Evolutionary conservation across 2,797 vertebrate genomes (phyloP).

Genomic region (Loris lydekkerianus): DNA sequence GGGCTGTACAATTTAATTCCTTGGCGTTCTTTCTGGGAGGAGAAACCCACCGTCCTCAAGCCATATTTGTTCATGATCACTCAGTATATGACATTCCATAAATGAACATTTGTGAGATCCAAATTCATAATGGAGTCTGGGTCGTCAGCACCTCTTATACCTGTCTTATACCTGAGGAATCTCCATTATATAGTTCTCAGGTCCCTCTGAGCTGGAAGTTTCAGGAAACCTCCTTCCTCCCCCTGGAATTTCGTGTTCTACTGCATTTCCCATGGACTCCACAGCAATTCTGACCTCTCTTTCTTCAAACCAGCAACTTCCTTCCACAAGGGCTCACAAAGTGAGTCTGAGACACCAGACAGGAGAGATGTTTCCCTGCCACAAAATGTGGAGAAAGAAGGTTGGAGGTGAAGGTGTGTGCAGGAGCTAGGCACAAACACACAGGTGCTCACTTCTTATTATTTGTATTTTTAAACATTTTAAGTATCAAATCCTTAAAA

Average conservation of each 20-base stretch:
- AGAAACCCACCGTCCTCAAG: not conserved
- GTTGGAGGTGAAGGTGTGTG: not conserved
- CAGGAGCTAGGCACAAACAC: not conserved
- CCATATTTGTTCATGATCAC: not conserved
- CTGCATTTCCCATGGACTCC: not conserved
- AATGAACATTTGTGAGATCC: not conserved
- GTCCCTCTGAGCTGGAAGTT: not conserved
- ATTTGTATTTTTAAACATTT: no score
- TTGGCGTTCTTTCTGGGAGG: not conserved
- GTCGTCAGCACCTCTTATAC: not conserved
- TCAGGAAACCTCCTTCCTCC: not conserved
- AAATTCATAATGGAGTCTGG: not conserved
- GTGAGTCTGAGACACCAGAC: not conserved
- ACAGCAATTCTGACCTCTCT: not conserved
- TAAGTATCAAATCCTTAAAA: not conserved
- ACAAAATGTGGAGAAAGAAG: not conserved
- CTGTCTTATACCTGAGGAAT: no score
- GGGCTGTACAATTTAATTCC: not conserved
- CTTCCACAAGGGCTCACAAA: not conserved
- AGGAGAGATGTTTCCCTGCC: not conserved
- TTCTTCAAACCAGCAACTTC: not conserved
- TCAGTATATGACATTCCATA: not conserved
- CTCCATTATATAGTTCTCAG: not conserved
- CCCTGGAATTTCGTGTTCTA: not conserved
- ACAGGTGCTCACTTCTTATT: not conserved